Percentiles rank a stretch among this genome's conserved stretches.
Evolutionary conservation across 2,797 vertebrate genomes (phyloP).

Genomic region (Scolopax rusticola): DNA sequence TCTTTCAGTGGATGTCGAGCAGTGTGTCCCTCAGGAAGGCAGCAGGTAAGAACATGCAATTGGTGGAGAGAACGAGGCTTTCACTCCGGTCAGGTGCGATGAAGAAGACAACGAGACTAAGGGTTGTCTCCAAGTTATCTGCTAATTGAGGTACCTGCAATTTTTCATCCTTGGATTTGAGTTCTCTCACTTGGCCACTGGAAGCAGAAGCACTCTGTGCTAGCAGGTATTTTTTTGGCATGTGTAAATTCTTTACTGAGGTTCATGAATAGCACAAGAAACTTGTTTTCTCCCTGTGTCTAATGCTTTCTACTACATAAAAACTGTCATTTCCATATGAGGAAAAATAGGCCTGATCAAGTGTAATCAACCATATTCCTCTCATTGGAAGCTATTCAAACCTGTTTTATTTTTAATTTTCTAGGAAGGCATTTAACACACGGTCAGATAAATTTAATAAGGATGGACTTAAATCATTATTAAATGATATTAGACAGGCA

Average conservation of each 20-base stretch:
- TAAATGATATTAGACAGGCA: not conserved
- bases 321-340: not conserved
- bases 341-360: not conserved
- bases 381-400: not conserved
- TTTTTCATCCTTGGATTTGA: not conserved
- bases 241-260: not conserved
- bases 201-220: not conserved
- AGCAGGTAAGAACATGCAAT: conserved; percentile 72
- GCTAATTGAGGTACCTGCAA: not conserved
- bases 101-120: not conserved
- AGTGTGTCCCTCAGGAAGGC: conserved; percentile 73
- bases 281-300: not conserved
- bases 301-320: not conserved
- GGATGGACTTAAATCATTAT: not conserved
- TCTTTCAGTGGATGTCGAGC: conserved; percentile 81
- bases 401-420: not conserved
- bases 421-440: not conserved
- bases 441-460: not conserved
- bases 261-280: not conserved
- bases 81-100: rapidly evolving
- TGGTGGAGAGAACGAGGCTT: not conserved
- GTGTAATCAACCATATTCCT: not conserved
- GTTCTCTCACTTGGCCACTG: not conserved
- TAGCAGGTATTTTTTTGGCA: not conserved
- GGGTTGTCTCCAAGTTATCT: not conserved